Evolutionary conservation across 2,888 invertebrate species (phyloP), one percentile per base, ranked within the genome.

Genomic region (Piscicola geometra): DNA sequence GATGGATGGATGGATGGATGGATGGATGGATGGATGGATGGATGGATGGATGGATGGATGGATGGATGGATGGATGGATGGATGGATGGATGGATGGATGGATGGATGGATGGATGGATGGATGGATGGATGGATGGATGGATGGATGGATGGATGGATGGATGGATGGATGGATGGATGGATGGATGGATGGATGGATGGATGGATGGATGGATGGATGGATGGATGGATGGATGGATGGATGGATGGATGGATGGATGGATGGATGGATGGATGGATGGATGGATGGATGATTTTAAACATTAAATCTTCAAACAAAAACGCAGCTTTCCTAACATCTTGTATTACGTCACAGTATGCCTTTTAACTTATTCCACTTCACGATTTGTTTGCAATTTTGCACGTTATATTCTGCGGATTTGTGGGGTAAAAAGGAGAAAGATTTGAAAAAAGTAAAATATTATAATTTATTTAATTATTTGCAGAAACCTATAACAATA

Each of bases 201-300:
- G 71, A 69, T 69, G 33, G 71, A 75, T 36, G 66, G 32, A 69
- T 67, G 28, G 15, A 71, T 69, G n/a, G 71, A 70, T 35, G 32
- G 71, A 68, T 69, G 28, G 15, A 73, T 73, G 32, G 21, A 66
- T 69, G 28, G n/a, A 60, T 68, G 60, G 9, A 72, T 68, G 68
- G n/a, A 30, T 68, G 25, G n/a, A 21, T 56, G 25, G n/a, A 56
- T 56, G 60, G n/a, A 5, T 56, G 60, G n/a, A 5, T 56, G 3
- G 5, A n/a, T 56, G 25, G 60, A 56, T 56, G 25, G n/a, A 56
- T 56, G 60, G n/a, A 21, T 25, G 60, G n/a, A 25, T 25, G 5
- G 60, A 56, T 56, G 60, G 60, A 25, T 56, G 60, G 25, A 56
- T 41, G 41, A 15, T 9, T 41, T n/a, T n/a, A n/a, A n/a, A n/a